Percentiles rank a stretch among this genome's conserved stretches.
Conservation (phyloP, 64 coral and sea anemone genomes). For the Cladopsammia gracilis region DNA sequence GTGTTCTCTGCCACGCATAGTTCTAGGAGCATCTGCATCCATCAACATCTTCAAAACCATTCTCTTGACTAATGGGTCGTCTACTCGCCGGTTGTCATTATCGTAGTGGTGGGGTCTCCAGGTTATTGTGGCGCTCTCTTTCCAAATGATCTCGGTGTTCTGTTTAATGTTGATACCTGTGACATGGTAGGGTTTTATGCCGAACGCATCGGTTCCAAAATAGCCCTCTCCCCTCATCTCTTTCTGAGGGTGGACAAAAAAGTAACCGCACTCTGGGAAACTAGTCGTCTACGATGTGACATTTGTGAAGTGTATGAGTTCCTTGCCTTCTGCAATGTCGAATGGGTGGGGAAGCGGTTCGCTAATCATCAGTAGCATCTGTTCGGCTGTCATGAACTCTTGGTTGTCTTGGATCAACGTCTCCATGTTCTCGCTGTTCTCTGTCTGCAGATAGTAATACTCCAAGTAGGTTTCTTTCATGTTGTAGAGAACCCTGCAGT, state of each 20-base stretch:
- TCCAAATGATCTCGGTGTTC: too few species aligned
- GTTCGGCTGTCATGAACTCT: neutral
- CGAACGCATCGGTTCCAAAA: neutral
- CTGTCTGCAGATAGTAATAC: neutral
- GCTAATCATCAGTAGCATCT: neutral
- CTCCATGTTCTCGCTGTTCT: neutral
- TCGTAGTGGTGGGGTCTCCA: neutral
- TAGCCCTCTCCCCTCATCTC: neutral
- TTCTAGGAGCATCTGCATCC: neutral
- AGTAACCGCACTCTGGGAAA: neutral
- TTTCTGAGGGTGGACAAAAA: neutral
- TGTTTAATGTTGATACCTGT: neutral
- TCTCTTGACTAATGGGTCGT: neutral
- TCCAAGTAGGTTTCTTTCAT: neutral
- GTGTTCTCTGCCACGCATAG: neutral
- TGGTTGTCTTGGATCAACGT: neutral
- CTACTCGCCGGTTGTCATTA: neutral
- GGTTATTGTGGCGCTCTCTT: too few species aligned
- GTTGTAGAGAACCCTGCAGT: neutral
- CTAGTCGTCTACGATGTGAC: too few species aligned
- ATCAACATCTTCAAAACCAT: neutral
- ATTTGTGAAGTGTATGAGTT: too few species aligned
- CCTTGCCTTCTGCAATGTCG: too few species aligned
- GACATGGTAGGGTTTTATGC: neutral
- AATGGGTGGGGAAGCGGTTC: neutral